A percentile compares a stretch with the other conserved stretches of the same genome.
These are phyloP conservation scores for Drosophila nr. fundita DNA, from an alignment of 2,888 invertebrate genomes.

Conservation along the genomic window DNA sequence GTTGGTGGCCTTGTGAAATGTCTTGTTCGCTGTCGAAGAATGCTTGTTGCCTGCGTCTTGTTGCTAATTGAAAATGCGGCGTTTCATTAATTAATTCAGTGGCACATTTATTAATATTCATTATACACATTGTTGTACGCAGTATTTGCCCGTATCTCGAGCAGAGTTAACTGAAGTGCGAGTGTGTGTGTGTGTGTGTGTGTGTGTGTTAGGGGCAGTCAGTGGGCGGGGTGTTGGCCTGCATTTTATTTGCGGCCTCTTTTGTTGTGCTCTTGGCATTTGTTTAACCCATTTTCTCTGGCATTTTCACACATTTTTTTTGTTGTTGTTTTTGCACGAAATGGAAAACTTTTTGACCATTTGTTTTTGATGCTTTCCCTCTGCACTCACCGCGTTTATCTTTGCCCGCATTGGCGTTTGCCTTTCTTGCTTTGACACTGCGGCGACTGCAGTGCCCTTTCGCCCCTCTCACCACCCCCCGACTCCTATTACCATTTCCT, in stretches of 20 bases:
- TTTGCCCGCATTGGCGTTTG: slow-evolving; percentile 68
- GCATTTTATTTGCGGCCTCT: slow-evolving; percentile 55
- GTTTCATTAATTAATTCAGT: slow-evolving; percentile 67
- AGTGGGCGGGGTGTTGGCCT: slow-evolving; percentile 45
- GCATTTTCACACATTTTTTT: slow-evolving; percentile 31
- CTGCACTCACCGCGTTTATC: slow-evolving; percentile 55
- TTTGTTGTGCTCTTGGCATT: slow-evolving; percentile 63
- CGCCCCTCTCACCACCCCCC: not conserved
- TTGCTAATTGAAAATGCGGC: slow-evolving; percentile 65
- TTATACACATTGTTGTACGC: slow-evolving; percentile 65
- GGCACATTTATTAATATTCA: slow-evolving; percentile 76
- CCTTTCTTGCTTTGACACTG: slow-evolving; percentile 70
- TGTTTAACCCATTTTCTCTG: slow-evolving; percentile 64
- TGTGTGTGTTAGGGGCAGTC: not conserved
- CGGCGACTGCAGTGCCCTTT: slow-evolving; percentile 55
- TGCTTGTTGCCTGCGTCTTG: slow-evolving; percentile 43
- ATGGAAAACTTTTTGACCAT: slow-evolving; percentile 66
- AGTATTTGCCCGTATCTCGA: not conserved
- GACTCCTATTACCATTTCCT: slow-evolving; percentile 8
- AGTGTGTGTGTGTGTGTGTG: not conserved
- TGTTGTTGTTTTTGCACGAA: not conserved
- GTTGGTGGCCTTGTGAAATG: slow-evolving; percentile 54
- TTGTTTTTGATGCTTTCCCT: slow-evolving; percentile 52
- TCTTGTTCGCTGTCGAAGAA: slow-evolving; percentile 54
- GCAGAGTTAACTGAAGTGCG: not conserved